Evolutionary conservation across 2,888 invertebrate genomes (phyloP).

Genomic region (Pelosia muscerda): DNA sequence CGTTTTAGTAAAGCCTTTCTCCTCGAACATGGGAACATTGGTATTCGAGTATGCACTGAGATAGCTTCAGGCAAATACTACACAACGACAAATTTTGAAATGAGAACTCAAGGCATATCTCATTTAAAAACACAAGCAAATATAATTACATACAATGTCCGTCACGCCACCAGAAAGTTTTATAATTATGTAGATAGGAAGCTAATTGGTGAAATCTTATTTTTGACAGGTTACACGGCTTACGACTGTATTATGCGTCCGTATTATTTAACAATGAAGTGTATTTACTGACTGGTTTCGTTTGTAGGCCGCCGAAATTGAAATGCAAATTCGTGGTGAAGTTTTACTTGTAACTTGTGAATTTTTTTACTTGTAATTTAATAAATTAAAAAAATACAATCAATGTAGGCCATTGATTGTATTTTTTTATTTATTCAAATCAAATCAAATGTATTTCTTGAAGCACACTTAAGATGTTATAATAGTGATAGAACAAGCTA

Average conservation of each 20-base stretch:
- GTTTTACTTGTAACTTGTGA: neutral
- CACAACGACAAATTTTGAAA: neutral
- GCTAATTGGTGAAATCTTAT: conserved; percentile 16
- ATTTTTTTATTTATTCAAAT: no score
- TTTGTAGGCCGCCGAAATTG: conserved; percentile 1
- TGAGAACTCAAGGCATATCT: neutral
- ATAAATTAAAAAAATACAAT: no score
- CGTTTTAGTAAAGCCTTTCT: neutral
- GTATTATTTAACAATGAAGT: conserved; percentile 4
- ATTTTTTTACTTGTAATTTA: no score
- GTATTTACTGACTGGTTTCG: conserved; percentile 18
- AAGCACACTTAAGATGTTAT: no score
- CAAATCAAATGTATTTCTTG: no score
- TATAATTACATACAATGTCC: conserved; percentile 9
- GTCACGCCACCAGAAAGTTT: conserved; percentile 5
- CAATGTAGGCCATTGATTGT: no score
- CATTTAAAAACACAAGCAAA: neutral
- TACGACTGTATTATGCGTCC: neutral
- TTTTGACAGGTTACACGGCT: neutral
- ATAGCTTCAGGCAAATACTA: neutral
- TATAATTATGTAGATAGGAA: neutral
- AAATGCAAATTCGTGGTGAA: conserved; percentile 8
- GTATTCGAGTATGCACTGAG: no score
- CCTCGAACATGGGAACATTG: neutral
- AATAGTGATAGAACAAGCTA: no score